These are phyloP conservation scores for Pangasianodon hypophthalmus DNA, from an alignment of 2,113 vertebrate genomes.

Conservation along the genomic window DNA sequence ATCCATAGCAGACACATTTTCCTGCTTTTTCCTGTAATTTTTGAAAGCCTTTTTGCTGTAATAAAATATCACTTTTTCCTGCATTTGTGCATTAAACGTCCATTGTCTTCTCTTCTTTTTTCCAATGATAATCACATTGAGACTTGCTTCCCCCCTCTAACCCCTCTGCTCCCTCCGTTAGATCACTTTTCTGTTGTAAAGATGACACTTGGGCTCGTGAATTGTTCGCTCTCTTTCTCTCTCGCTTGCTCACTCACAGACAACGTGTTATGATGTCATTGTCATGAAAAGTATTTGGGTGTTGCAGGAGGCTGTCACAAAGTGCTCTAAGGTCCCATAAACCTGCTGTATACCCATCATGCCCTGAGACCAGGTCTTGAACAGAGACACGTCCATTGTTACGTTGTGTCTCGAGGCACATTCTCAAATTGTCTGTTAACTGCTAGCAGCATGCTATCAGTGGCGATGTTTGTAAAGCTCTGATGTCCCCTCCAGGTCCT, in stretches of 20 bases:
- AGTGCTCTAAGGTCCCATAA: constrained; percentile 75
- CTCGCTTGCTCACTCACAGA: constrained; percentile 54
- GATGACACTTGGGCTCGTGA: constrained; percentile 68
- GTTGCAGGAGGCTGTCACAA: constrained; percentile 69
- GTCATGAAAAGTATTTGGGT: constrained; percentile 33
- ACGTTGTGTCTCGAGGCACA: constrained; percentile 68
- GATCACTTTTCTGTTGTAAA: constrained; percentile 77
- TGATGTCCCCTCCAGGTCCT: constrained; percentile 71
- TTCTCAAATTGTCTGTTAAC: constrained; percentile 68
- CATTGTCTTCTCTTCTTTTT: constrained; percentile 71
- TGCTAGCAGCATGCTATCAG: constrained; percentile 60
- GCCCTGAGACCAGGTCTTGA: constrained; percentile 65
- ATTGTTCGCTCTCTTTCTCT: constrained; percentile 27
- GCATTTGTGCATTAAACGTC: constrained; percentile 80
- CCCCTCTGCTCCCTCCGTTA: constrained; percentile 65
- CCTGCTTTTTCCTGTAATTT: constrained; percentile 83
- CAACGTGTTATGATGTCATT: constrained; percentile 68
- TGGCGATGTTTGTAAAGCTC: constrained; percentile 66
- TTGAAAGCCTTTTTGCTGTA: constrained; percentile 82
- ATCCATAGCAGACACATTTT: constrained; percentile 82
- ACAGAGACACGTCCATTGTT: constrained; percentile 61
- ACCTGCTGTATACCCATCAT: constrained; percentile 74
- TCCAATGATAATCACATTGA: constrained; percentile 77
- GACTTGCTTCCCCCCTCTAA: constrained; percentile 42
- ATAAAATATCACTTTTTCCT: constrained; percentile 84